phyloP scores from a whole-genome alignment of 2,113 vertebrate genomes.

The Oryzias melastigma region DNA sequence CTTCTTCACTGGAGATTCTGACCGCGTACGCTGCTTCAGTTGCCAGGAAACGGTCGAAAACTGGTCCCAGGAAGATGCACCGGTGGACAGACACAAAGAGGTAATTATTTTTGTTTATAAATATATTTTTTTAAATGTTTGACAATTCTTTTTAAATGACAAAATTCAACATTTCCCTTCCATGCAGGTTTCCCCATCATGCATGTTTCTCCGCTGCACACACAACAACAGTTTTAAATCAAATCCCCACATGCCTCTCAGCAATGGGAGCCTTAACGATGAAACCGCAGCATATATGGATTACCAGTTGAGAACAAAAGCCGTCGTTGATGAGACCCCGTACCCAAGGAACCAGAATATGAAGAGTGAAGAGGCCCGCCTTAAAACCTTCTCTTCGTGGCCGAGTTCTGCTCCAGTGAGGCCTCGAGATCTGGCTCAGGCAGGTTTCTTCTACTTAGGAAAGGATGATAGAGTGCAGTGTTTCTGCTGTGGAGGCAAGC shows the following conservation, averaged over 20 bases:
- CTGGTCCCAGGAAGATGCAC: slow-evolving; percentile 84
- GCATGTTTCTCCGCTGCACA: slow-evolving; percentile 78
- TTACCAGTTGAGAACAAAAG: slow-evolving; percentile 82
- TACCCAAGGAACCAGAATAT: slow-evolving; percentile 83
- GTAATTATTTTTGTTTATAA: slow-evolving; percentile 25
- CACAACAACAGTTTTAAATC: slow-evolving; percentile 31
- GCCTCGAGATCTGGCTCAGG: slow-evolving; percentile 82
- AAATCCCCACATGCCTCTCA: not conserved
- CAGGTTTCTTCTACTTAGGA: slow-evolving; percentile 86
- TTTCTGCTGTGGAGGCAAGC: slow-evolving; percentile 89
- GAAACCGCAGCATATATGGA: slow-evolving; percentile 66
- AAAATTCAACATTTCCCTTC: not conserved
- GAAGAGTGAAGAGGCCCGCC: slow-evolving; percentile 84
- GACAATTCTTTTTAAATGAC: not conserved
- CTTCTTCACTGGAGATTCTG: slow-evolving; percentile 85
- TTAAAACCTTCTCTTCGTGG: slow-evolving; percentile 84
- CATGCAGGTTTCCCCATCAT: slow-evolving; percentile 81
- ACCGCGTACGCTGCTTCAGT: slow-evolving; percentile 89
- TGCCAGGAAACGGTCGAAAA: slow-evolving; percentile 81
- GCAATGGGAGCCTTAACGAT: slow-evolving; percentile 41
- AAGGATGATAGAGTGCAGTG: slow-evolving; percentile 84
- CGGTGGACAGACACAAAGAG: slow-evolving; percentile 81
- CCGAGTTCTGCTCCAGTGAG: slow-evolving; percentile 73
- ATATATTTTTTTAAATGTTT: not conserved
- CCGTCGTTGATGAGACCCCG: slow-evolving; percentile 82